Conservation (phyloP, 2,113 vertebrate genomes). For the Eublepharis macularius region DNA sequence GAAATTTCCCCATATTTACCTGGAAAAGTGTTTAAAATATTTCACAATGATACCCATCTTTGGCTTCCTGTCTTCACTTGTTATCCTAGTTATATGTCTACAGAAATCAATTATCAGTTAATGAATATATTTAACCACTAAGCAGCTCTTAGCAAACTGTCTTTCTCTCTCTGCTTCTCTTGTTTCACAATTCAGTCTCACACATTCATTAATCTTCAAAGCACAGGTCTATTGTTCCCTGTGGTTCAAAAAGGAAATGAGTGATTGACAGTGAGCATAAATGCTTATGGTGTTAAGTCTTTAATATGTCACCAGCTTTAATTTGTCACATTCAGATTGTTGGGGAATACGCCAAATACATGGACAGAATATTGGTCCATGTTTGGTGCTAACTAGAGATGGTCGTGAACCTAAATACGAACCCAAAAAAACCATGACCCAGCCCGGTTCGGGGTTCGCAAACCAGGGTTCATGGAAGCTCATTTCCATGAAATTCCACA, state of each 20-base stretch:
- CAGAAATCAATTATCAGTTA: conserved; percentile 1
- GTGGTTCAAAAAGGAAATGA: conserved; percentile 49
- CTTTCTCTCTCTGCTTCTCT: conserved; percentile 1
- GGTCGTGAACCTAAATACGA: too few species aligned
- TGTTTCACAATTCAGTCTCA: conserved; percentile 46
- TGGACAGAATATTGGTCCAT: conserved; percentile 32
- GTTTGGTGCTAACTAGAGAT: conserved; percentile 41
- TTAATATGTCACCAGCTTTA: conserved; percentile 60
- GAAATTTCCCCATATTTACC: conserved; percentile 47
- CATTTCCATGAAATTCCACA: too few species aligned
- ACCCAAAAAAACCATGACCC: too few species aligned
- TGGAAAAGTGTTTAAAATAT: conserved; percentile 54
- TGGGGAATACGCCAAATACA: conserved; percentile 36
- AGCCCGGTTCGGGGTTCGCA: too few species aligned
- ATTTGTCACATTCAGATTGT: conserved; percentile 33
- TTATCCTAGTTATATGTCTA: conserved; percentile 48
- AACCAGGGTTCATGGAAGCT: too few species aligned
- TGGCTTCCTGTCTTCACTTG: conserved; percentile 47
- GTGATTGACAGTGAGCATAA: conserved; percentile 59
- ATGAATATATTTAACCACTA: conserved; percentile 41
- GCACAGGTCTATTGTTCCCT: conserved; percentile 46
- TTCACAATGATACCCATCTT: conserved; percentile 43
- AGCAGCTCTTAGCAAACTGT: conserved; percentile 43
- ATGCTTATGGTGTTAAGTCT: conserved; percentile 58
- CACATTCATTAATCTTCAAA: conserved; percentile 55